A percentile compares a stretch with the other conserved stretches of the same genome.
Evolutionary conservation across 1,140 invertebrate species (phyloP).

Genomic region (Metopolophium dirhodum): DNA sequence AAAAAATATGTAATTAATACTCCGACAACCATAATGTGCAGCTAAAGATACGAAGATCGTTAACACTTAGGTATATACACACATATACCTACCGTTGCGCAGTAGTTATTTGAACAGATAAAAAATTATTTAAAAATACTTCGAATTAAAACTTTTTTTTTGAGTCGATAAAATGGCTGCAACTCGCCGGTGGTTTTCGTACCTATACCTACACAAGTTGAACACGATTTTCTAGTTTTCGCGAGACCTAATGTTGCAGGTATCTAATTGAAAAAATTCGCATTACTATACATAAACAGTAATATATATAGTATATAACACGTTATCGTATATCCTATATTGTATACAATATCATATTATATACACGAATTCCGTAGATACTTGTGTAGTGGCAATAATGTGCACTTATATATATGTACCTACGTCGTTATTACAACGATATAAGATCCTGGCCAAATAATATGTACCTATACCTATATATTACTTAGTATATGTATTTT

Average conservation of each 20-base stretch:
- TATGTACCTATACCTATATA: background rate
- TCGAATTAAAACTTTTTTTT: background rate
- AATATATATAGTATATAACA: background rate
- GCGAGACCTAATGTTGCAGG: background rate
- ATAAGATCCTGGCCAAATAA: background rate
- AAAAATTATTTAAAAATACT: background rate
- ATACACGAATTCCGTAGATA: background rate
- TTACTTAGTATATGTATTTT: background rate
- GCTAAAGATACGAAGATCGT: constrained; percentile 2
- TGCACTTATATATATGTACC: background rate
- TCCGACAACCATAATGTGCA: background rate
- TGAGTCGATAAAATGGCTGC: background rate
- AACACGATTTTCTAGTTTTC: background rate
- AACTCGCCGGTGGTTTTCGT: background rate
- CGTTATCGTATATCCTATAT: background rate
- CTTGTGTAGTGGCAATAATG: background rate
- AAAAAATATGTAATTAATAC: constrained; percentile 43
- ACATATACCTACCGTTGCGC: no score
- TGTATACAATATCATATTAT: background rate
- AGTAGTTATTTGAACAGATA: background rate
- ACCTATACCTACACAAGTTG: background rate
- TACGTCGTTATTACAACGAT: background rate
- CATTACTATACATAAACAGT: background rate
- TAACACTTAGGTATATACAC: background rate
- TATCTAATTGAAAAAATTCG: background rate